A percentile compares a stretch with the other conserved stretches of the same genome.
Evolutionary conservation across 2,888 invertebrate genomes (phyloP).

Genomic region (Platypus cylindrus): DNA sequence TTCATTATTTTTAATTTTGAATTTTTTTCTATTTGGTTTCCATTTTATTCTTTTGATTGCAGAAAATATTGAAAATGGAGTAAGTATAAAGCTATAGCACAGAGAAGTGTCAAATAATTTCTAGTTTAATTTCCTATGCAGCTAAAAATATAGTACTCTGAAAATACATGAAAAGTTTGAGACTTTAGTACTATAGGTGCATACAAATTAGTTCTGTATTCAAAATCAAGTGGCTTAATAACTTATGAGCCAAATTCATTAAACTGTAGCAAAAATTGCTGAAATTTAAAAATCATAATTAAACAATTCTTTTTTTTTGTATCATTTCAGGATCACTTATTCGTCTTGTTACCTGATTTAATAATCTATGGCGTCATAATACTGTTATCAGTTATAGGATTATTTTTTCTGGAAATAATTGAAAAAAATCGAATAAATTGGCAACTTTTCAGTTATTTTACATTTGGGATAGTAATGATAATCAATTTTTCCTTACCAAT

Average conservation of each 20-base stretch:
- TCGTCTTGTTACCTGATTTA: slow-evolving; percentile 33
- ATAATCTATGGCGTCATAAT: slow-evolving; percentile 35
- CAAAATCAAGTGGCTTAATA: too few relatives aligned
- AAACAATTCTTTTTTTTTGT: too few relatives aligned
- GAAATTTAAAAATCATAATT: too few relatives aligned
- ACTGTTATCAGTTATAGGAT: slow-evolving; percentile 35
- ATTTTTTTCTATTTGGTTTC: slow-evolving; percentile 48
- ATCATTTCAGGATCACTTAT: slow-evolving; percentile 8
- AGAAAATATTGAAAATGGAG: slow-evolving; percentile 10
- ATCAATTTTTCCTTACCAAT: slow-evolving; percentile 53
- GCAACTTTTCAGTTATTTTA: slow-evolving; percentile 28
- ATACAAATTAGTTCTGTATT: too few relatives aligned
- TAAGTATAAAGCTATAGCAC: too few relatives aligned
- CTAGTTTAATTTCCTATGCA: too few relatives aligned
- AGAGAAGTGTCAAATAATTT: too few relatives aligned
- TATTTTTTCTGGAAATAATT: slow-evolving; percentile 36
- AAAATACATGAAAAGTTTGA: too few relatives aligned
- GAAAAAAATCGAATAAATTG: slow-evolving; percentile 17
- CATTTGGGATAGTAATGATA: slow-evolving; percentile 35
- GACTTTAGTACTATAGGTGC: too few relatives aligned
- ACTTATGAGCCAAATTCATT: too few relatives aligned
- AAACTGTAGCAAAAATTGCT: too few relatives aligned
- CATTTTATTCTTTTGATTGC: slow-evolving; percentile 39
- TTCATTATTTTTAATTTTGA: slow-evolving; percentile 59
- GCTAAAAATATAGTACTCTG: too few relatives aligned